phyloP scores from a whole-genome alignment of 2,888 invertebrate genomes.

The Callosobruchus maculatus region DNA sequence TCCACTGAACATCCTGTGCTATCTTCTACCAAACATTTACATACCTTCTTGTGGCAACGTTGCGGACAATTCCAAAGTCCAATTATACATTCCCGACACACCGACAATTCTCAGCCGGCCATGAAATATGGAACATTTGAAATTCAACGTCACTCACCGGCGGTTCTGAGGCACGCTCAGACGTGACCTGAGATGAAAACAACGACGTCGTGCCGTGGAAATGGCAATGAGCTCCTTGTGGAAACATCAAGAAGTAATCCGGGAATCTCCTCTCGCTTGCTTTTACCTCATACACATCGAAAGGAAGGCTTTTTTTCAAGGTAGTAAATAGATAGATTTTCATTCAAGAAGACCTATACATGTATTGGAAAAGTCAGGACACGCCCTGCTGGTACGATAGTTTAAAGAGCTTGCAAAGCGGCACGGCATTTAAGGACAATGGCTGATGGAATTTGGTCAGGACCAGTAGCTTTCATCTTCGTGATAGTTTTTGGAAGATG shows the following conservation, averaged over 20 bases:
- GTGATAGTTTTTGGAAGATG: too few relatives aligned
- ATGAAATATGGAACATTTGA: constrained; percentile 48
- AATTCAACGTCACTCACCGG: constrained; percentile 43
- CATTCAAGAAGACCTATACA: too few relatives aligned
- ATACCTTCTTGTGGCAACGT: constrained; percentile 24
- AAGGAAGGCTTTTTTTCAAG: too few relatives aligned
- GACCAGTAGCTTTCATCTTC: too few relatives aligned
- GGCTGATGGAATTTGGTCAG: too few relatives aligned
- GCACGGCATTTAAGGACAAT: too few relatives aligned
- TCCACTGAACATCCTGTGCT: too few relatives aligned
- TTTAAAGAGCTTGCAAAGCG: too few relatives aligned
- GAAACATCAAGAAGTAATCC: not conserved
- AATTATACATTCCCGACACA: constrained; percentile 50
- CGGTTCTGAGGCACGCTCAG: constrained; percentile 11
- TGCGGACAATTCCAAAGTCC: constrained; percentile 42
- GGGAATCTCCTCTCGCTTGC: not conserved
- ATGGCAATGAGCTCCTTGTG: not conserved
- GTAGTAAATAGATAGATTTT: too few relatives aligned
- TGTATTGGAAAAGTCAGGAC: too few relatives aligned
- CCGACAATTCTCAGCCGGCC: constrained; percentile 47
- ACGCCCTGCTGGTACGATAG: too few relatives aligned
- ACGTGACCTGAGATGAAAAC: constrained; percentile 4
- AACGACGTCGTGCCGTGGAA: not conserved
- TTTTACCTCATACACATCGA: too few relatives aligned
- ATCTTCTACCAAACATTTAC: constrained; percentile 18